These are phyloP conservation scores for Apis cerana DNA, from an alignment of 1,140 invertebrate genomes.

Conservation along the genomic window DNA sequence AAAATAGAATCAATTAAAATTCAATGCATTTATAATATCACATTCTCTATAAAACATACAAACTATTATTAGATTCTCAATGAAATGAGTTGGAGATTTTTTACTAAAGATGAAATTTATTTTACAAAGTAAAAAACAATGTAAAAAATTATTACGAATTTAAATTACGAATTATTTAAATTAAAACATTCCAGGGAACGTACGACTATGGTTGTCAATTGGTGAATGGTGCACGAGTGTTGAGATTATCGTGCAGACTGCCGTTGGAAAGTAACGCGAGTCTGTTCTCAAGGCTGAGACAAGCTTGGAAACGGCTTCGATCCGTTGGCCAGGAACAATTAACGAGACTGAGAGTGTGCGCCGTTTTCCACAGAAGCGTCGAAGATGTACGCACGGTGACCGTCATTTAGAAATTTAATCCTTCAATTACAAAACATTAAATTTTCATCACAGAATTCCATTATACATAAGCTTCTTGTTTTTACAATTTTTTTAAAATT, in stretches of 20 bases:
- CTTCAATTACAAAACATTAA: neutral
- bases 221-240: slow-evolving; percentile 87
- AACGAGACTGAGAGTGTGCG: slow-evolving; percentile 88
- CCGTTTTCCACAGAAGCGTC: slow-evolving; percentile 89
- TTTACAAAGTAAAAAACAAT: too few species aligned
- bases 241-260: slow-evolving; percentile 87
- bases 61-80: too few species aligned
- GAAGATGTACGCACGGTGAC: slow-evolving; percentile 82
- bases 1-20: too few species aligned
- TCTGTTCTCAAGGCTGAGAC: slow-evolving; percentile 82
- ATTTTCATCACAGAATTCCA: neutral
- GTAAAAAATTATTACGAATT: too few species aligned
- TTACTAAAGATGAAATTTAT: too few species aligned
- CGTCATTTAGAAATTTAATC: neutral
- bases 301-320: slow-evolving; percentile 87
- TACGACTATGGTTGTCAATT: slow-evolving; percentile 91
- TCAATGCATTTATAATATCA: too few species aligned
- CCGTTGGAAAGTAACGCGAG: slow-evolving; percentile 83
- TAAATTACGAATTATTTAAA: too few species aligned
- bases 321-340: slow-evolving; percentile 89
- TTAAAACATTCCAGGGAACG: slow-evolving; percentile 83
- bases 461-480: too few species aligned
- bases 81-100: too few species aligned
- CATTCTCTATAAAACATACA: too few species aligned
- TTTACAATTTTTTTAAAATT: too few species aligned